These are phyloP conservation scores for Todiramphus saurophagus DNA, from an alignment of 2,113 vertebrate genomes.

Conservation along the genomic window DNA sequence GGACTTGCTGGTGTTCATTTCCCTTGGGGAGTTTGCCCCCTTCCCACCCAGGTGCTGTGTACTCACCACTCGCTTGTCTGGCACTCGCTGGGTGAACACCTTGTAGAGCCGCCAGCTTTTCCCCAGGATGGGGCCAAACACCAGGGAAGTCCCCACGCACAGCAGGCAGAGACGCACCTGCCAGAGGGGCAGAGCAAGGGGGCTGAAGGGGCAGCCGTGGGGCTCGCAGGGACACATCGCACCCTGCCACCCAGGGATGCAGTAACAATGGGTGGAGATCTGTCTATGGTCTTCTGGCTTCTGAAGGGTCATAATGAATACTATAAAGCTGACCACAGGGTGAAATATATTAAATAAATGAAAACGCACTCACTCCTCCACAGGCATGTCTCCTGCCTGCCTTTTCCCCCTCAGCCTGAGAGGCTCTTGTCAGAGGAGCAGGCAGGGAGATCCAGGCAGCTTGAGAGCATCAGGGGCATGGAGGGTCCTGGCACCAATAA, in stretches of 20 bases:
- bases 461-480: neutral
- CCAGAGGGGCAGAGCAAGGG: neutral
- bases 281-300: neutral
- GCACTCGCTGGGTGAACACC: conserved; percentile 92
- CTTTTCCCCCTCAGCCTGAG: neutral
- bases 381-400: neutral
- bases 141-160: conserved; percentile 88
- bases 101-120: conserved; percentile 95
- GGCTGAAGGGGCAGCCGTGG: neutral
- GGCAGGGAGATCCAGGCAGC: neutral
- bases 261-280: too few species aligned
- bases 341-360: neutral
- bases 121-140: conserved; percentile 91
- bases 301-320: neutral
- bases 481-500: neutral
- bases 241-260: neutral
- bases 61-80: conserved; percentile 95
- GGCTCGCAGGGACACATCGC: accelerated
- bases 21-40: accelerated
- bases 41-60: accelerated
- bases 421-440: neutral
- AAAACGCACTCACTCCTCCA: neutral
- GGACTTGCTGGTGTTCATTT: neutral
- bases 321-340: neutral
- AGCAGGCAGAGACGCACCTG: conserved; percentile 88